Evolutionary conservation across 2,888 invertebrate species (phyloP), one percentile per base, ranked within the genome.

Genomic region (Pasiphila rectangulata): DNA sequence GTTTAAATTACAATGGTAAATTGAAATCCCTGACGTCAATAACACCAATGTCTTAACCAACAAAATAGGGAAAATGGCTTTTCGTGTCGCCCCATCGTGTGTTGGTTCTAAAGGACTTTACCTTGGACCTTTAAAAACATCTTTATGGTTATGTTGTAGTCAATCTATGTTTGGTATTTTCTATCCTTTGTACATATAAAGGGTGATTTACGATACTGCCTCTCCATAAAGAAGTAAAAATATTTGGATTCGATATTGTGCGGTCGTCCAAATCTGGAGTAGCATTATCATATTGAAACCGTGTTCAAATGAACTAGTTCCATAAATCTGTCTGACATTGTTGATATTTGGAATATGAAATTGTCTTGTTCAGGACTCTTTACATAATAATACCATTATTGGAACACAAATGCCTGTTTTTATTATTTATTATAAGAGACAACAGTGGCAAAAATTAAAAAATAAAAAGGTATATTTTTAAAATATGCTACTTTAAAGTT

Each of bases 101-200:
- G 86, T 83, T 74, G 67, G 61, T 66, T 68, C 63, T 57, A 52
- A 70, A 75, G 74, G 75, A 72, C 67, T 64, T 72, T 63, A 65
- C 55, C 64, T 71, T 47, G 48, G 59, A 56, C 61, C 61, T 70
- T 66, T 63, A 68, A 64, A 66, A 75, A n/a, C n/a, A n/a, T n/a
- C 75, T 72, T 69, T 67, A 68, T 79, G 75, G 81, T 78, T 67
- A 70, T 71, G 66, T 64, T 57, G 51, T 57, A 58, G 55, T 56
- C 57, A 46, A 38, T 56, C 51, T 48, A 50, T 49, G 51, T 52
- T 57, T 54, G 53, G 52, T 51, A 46, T 62, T 9, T 41, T 46
- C 48, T 44, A 40, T 40, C 41, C 27, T 36, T 24, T 20, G 41
- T 42, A 49, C 25, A 40, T 51, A 40, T 29, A 21, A 10, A 38